Conservation (phyloP, 1,140 invertebrate genomes). For the Drosophila neocordata region DNA sequence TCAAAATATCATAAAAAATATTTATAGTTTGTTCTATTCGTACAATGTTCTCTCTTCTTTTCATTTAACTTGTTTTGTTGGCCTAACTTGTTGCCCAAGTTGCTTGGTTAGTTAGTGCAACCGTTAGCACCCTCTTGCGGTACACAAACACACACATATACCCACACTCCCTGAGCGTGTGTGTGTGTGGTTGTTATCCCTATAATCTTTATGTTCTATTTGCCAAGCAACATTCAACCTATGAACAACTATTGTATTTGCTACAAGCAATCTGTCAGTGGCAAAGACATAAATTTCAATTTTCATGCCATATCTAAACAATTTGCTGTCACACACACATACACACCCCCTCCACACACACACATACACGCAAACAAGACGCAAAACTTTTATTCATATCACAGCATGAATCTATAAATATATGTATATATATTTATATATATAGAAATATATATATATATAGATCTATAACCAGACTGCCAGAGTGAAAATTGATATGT, state of each 20-base stretch:
- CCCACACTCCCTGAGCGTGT: too few relatives aligned
- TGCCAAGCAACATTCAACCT: conserved; percentile 38
- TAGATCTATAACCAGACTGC: conserved; percentile 36
- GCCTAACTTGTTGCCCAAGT: conserved; percentile 14
- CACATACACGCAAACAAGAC: conserved; percentile 35
- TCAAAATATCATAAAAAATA: neutral
- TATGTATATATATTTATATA: conserved; percentile 36
- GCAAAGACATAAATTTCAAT: conserved; percentile 78
- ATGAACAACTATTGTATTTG: conserved; percentile 33
- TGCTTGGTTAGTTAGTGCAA: conserved; percentile 13
- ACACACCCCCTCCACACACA: neutral
- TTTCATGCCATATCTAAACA: conserved; percentile 77
- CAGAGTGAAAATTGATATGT: conserved; percentile 75
- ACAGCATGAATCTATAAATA: conserved; percentile 53
- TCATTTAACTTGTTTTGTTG: neutral
- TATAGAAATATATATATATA: conserved; percentile 35
- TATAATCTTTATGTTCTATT: conserved; percentile 49
- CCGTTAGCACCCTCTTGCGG: conserved; percentile 29
- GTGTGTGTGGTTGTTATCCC: conserved; percentile 16
- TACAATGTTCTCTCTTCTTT: neutral
- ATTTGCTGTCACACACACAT: conserved; percentile 59
- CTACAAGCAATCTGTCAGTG: conserved; percentile 63
- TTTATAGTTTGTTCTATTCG: neutral
- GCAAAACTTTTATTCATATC: conserved; percentile 66
- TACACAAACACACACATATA: neutral